These are phyloP conservation scores for Megaustenia siamemsis DNA, from an alignment of 2,888 invertebrate genomes.

Conservation along the genomic window DNA sequence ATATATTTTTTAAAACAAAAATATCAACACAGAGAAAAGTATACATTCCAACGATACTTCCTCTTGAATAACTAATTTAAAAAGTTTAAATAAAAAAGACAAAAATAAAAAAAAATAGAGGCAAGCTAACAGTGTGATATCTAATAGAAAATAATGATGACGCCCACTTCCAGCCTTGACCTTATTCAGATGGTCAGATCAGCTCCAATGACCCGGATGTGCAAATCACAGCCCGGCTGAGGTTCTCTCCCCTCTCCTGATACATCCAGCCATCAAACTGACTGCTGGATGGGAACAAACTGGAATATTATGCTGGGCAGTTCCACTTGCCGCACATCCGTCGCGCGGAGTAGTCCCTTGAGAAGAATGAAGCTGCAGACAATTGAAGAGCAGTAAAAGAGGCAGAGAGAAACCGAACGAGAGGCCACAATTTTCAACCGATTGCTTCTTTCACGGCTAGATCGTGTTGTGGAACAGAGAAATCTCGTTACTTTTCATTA, in stretches of 20 bases:
- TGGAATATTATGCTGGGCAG: conserved; percentile 36
- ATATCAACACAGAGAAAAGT: no score
- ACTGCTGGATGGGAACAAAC: conserved; percentile 27
- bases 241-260: neutral
- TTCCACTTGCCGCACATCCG: conserved; percentile 3
- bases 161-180: neutral
- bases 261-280: conserved; percentile 12
- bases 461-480: conserved; percentile 37
- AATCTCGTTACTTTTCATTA: conserved; percentile 48
- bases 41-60: no score
- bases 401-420: neutral
- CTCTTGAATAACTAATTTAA: no score
- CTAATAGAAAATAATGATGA: conserved; percentile 6
- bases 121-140: neutral
- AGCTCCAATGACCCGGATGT: neutral
- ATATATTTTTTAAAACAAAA: no score
- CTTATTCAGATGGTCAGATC: neutral
- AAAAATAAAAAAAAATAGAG: no score
- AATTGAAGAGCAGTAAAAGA: conserved; percentile 28
- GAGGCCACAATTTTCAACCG: conserved; percentile 35
- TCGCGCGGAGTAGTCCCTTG: conserved; percentile 22
- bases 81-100: no score
- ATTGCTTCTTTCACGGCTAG: conserved; percentile 39
- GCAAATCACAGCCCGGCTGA: neutral
- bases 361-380: conserved; percentile 23